These are phyloP conservation scores for Perizoma affinitatum DNA, from an alignment of 2,888 invertebrate genomes.

Conservation along the genomic window DNA sequence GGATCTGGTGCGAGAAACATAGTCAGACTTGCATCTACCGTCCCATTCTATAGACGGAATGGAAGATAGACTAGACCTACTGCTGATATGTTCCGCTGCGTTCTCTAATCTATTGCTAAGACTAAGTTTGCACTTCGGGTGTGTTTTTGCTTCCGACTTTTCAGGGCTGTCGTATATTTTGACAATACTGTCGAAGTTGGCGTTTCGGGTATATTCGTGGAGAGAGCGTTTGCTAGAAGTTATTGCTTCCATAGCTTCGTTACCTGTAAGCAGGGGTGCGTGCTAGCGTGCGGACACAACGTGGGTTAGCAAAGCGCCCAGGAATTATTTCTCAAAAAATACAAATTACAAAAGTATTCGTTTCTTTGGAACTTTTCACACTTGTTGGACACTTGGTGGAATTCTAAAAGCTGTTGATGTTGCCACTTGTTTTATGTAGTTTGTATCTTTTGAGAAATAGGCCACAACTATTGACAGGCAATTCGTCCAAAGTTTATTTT, in stretches of 20 bases:
- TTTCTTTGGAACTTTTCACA: too few species aligned
- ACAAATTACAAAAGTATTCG: too few species aligned
- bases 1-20: conserved; percentile 56
- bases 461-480: too few species aligned
- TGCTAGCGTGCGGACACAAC: conserved; percentile 24
- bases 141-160: conserved; percentile 24
- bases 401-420: too few species aligned
- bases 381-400: too few species aligned
- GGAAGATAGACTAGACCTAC: conserved; percentile 67
- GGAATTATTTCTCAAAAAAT: too few species aligned
- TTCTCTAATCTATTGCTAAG: conserved; percentile 51
- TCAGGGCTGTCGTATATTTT: conserved; percentile 55
- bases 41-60: conserved; percentile 75
- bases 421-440: too few species aligned
- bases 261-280: conserved; percentile 56
- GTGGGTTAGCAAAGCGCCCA: conserved; percentile 1
- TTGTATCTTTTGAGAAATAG: too few species aligned
- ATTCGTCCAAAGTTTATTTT: too few species aligned
- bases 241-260: conserved; percentile 43
- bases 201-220: conserved; percentile 63
- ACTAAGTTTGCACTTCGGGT: conserved; percentile 71
- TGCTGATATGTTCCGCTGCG: conserved; percentile 50
- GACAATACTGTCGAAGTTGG: conserved; percentile 60
- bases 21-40: conserved; percentile 58
- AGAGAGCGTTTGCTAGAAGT: conserved; percentile 56